Evolutionary conservation across 2,797 vertebrate genomes (phyloP).

Genomic region (Dicrostonyx torquatus): DNA sequence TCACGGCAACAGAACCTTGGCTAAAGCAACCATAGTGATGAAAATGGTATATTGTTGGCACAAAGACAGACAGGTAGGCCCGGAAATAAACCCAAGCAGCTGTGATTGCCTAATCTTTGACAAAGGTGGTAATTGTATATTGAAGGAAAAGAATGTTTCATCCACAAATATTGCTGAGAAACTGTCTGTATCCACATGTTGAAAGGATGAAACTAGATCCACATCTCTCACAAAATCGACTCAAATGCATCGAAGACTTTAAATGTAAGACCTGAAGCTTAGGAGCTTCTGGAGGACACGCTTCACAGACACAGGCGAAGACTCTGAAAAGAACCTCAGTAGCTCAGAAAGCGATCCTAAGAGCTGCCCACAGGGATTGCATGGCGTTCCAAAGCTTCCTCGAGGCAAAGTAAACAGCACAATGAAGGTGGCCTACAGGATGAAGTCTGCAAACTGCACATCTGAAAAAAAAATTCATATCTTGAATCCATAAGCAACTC

Average conservation of each 20-base stretch:
- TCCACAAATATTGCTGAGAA: neutral
- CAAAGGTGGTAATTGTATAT: neutral
- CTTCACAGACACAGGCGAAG: neutral
- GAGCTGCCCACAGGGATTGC: neutral
- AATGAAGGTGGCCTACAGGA: neutral
- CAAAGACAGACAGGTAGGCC: neutral
- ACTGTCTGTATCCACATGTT: no score
- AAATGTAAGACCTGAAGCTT: neutral
- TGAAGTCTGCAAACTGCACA: neutral
- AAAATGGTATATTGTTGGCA: neutral
- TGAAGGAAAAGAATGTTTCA: neutral
- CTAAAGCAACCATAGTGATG: neutral
- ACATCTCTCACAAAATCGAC: neutral
- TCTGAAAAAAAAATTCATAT: neutral
- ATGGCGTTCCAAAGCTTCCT: neutral
- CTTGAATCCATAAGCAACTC: neutral
- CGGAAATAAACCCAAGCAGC: neutral
- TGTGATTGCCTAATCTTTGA: neutral
- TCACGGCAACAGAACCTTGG: neutral
- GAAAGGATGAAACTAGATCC: neutral
- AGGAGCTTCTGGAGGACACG: neutral
- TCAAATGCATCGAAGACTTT: neutral
- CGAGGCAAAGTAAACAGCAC: neutral
- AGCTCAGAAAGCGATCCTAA: neutral
- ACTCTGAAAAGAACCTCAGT: neutral